Conservation (phyloP, 2,888 invertebrate species). For the Plebejus anna region DNA sequence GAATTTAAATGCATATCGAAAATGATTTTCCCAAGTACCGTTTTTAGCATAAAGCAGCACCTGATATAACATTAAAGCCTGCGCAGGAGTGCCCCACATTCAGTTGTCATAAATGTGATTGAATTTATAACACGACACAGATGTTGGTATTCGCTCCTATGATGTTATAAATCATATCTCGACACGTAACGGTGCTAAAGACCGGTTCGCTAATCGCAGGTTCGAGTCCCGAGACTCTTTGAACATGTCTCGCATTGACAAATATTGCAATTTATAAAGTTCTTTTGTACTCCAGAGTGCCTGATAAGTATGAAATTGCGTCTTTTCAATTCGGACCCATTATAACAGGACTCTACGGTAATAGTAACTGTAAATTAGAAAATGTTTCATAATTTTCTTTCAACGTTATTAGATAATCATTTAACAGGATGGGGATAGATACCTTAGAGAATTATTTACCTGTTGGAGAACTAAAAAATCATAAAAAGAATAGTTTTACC, state of each 20-base stretch:
- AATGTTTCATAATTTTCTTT: neutral
- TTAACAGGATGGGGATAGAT: too few relatives aligned
- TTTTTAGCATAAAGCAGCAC: slow-evolving; percentile 1
- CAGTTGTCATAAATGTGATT: slow-evolving; percentile 19
- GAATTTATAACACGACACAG: slow-evolving; percentile 20
- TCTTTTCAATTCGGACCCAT: neutral
- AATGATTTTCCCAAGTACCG: neutral
- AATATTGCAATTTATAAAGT: slow-evolving; percentile 19
- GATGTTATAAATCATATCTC: slow-evolving; percentile 42
- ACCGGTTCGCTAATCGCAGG: slow-evolving; percentile 34
- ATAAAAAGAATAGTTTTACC: neutral
- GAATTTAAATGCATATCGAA: neutral
- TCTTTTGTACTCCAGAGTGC: neutral
- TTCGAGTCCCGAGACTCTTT: slow-evolving; percentile 36
- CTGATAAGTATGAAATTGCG: slow-evolving; percentile 9
- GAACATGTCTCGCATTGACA: slow-evolving; percentile 4
- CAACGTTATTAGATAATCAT: neutral
- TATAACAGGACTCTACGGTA: neutral
- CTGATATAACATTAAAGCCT: neutral
- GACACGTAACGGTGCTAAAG: slow-evolving; percentile 39
- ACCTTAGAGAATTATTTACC: too few relatives aligned
- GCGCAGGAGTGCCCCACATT: slow-evolving; percentile 15
- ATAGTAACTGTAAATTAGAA: neutral
- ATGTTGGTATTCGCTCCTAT: slow-evolving; percentile 7
- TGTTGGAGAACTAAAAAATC: neutral